A percentile compares a stretch with the other conserved stretches of the same genome.
These are phyloP conservation scores for Formica selysi DNA, from an alignment of 1,140 invertebrate species.

Conservation along the genomic window DNA sequence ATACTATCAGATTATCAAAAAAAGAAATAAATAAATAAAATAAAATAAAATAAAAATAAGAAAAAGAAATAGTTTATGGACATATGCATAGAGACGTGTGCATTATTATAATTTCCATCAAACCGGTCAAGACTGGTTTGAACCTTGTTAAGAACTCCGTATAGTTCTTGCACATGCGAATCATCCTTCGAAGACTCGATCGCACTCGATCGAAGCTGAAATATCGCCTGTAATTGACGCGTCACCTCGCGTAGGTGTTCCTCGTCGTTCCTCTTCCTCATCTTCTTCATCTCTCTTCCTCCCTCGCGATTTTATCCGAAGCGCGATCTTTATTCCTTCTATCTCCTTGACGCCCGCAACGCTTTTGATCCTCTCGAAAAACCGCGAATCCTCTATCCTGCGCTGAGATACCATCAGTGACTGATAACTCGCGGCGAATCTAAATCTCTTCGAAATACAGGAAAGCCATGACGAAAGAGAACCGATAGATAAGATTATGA, in stretches of 20 bases:
- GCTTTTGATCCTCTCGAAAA: conserved; percentile 11
- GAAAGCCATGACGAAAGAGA: conserved; percentile 16
- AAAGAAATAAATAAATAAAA: no score
- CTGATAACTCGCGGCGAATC: conserved; percentile 1
- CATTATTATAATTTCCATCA: conserved; percentile 28
- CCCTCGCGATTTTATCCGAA: conserved; percentile 74
- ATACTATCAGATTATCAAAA: not conserved
- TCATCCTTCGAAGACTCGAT: conserved; percentile 21
- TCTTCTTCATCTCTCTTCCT: conserved; percentile 16
- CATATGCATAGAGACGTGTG: not conserved
- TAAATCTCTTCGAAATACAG: conserved; percentile 8
- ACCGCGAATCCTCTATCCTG: not conserved
- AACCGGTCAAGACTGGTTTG: conserved; percentile 46
- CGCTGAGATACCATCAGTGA: not conserved
- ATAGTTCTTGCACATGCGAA: conserved; percentile 51
- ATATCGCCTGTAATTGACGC: conserved; percentile 74
- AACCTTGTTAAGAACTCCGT: conserved; percentile 76
- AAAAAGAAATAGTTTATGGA: not conserved
- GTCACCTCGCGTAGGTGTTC: conserved; percentile 76
- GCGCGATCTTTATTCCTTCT: conserved; percentile 57
- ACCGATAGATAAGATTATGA: not conserved
- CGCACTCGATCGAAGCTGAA: conserved; percentile 33
- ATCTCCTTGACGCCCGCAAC: no score
- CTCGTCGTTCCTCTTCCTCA: conserved; percentile 22
- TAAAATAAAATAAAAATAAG: no score